A percentile compares a stretch with the other conserved stretches of the same genome.
Conservation (phyloP, 2,888 invertebrate species). For the Sisyra terminalis region DNA sequence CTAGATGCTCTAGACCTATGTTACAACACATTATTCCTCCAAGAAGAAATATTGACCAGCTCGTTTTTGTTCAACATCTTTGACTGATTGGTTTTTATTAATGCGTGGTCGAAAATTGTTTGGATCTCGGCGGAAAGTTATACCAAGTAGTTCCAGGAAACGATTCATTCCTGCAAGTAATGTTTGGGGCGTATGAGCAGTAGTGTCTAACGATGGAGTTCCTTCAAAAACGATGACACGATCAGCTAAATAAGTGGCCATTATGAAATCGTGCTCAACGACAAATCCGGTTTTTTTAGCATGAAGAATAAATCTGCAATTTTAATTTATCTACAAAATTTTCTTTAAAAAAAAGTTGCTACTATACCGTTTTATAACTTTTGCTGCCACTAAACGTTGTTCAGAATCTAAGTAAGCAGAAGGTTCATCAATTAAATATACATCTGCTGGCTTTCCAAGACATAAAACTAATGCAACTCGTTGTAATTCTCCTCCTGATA, state of each 20-base stretch:
- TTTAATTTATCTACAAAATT: background rate
- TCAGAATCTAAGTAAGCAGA: conserved; percentile 99
- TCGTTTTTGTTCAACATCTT: conserved; percentile 94
- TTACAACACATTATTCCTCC: conserved; percentile 54
- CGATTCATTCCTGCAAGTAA: conserved; percentile 96
- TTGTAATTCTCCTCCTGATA: conserved; percentile 98
- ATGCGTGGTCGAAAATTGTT: conserved; percentile 98
- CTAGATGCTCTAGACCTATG: background rate
- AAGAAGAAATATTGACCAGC: conserved; percentile 98
- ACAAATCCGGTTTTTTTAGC: conserved; percentile 99
- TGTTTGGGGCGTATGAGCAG: conserved; percentile 83
- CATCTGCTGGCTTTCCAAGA: conserved; percentile 96
- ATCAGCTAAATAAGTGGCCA: conserved; percentile 98
- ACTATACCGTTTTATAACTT: conserved; percentile 85
- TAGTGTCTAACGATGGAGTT: conserved; percentile 71
- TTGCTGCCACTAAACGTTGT: conserved; percentile 98
- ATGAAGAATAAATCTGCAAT: conserved; percentile 78
- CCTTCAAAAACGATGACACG: conserved; percentile 98
- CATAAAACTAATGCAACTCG: conserved; percentile 92
- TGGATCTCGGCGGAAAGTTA: conserved; percentile 96
- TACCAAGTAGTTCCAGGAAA: conserved; percentile 87
- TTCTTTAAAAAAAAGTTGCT: background rate
- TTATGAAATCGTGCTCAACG: conserved; percentile 99
- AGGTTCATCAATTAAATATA: conserved; percentile 96
- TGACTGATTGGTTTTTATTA: conserved; percentile 92